phyloP scores from a whole-genome alignment of 2,113 vertebrate genomes.

The Eleginops maclovinus region DNA sequence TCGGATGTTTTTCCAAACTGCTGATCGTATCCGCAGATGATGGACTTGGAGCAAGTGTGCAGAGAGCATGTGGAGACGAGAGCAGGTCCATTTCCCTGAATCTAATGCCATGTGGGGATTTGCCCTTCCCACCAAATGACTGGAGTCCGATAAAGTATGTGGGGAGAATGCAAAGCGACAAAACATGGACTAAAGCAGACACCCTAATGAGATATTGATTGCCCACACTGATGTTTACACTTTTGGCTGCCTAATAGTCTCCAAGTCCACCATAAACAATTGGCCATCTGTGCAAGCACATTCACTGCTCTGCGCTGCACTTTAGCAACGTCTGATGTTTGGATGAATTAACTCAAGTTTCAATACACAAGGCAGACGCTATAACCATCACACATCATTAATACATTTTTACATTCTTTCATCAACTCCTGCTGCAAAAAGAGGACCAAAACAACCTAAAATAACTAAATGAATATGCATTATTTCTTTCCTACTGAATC shows the following conservation, averaged over 20 bases:
- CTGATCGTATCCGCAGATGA: slow-evolving; percentile 43
- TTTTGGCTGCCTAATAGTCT: slow-evolving; percentile 60
- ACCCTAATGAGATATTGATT: slow-evolving; percentile 77
- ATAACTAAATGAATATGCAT: slow-evolving; percentile 57
- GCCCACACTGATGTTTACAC: slow-evolving; percentile 66
- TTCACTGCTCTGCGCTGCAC: slow-evolving; percentile 34
- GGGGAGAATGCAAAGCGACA: slow-evolving; percentile 66
- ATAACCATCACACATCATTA: slow-evolving; percentile 14
- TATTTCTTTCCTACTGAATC: not conserved
- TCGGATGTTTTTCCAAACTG: slow-evolving; percentile 42
- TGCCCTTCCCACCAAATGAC: slow-evolving; percentile 34
- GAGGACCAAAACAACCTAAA: slow-evolving; percentile 49
- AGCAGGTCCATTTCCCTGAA: slow-evolving; percentile 29
- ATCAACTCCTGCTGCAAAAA: slow-evolving; percentile 25
- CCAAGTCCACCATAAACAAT: slow-evolving; percentile 59
- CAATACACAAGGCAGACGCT: slow-evolving; percentile 10
- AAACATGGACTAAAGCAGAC: slow-evolving; percentile 68
- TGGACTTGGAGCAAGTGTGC: slow-evolving; percentile 26
- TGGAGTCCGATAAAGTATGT: slow-evolving; percentile 49
- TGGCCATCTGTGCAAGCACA: slow-evolving; percentile 58
- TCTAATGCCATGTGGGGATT: slow-evolving; percentile 14
- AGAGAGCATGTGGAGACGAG: slow-evolving; percentile 13
- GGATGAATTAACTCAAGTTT: slow-evolving; percentile 17
- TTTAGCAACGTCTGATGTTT: slow-evolving; percentile 37
- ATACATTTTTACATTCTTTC: slow-evolving; percentile 27